Evolutionary conservation across 2,113 vertebrate species (phyloP).

Genomic region (Pagrus major): DNA sequence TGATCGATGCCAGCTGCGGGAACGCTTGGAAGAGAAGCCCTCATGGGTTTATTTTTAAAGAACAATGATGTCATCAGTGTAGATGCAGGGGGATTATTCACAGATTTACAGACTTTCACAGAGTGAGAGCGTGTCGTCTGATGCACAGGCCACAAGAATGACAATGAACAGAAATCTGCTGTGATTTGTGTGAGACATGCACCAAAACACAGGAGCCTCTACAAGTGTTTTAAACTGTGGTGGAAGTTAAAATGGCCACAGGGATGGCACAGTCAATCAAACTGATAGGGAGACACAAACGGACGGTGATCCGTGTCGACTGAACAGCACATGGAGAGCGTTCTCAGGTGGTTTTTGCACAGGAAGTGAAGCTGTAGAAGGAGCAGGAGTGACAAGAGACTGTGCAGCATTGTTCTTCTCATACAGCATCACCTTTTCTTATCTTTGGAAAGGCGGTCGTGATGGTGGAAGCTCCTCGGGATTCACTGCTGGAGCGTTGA

Average conservation of each 20-base stretch:
- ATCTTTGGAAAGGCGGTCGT: background rate
- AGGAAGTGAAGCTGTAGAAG: constrained; percentile 45
- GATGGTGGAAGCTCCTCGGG: constrained; percentile 23
- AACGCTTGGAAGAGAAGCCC: background rate
- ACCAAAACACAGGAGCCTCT: constrained; percentile 28
- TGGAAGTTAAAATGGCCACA: constrained; percentile 26
- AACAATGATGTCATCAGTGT: background rate
- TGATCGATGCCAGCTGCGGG: background rate
- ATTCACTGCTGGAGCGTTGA: constrained; percentile 9
- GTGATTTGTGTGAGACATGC: constrained; percentile 5
- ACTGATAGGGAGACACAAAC: background rate
- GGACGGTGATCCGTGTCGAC: constrained; percentile 20
- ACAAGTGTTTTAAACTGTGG: constrained; percentile 22
- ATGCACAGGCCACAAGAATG: background rate
- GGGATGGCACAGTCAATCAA: constrained; percentile 26
- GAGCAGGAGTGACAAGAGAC: background rate
- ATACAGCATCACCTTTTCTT: background rate
- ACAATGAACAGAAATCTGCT: background rate
- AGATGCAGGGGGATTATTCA: constrained; percentile 14
- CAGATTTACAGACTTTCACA: constrained; percentile 8
- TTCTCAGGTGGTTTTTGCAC: constrained; percentile 51
- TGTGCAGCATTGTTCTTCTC: constrained; percentile 13
- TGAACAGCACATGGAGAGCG: constrained; percentile 26
- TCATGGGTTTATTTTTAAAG: background rate
- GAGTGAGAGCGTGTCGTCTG: background rate